phyloP scores from a whole-genome alignment of 1,140 invertebrate genomes.

The Aphelinus certus region DNA sequence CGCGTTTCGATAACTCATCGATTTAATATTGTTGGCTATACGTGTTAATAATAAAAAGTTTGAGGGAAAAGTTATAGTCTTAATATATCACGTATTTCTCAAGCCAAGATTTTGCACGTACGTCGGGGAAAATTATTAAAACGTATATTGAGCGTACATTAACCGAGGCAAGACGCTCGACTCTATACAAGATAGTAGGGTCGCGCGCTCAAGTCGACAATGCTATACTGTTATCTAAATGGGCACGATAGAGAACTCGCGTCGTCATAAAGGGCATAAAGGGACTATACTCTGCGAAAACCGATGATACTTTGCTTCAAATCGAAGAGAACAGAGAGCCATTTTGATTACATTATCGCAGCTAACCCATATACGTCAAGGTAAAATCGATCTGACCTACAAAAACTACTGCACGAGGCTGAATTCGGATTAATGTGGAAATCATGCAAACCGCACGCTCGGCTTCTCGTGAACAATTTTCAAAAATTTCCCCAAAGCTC shows the following conservation, averaged over 20 bases:
- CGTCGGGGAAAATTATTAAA: too few relatives aligned
- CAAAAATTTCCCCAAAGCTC: too few relatives aligned
- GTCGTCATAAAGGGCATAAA: not conserved
- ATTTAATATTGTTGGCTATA: too few relatives aligned
- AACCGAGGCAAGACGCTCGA: too few relatives aligned
- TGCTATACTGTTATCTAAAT: slow-evolving; percentile 20
- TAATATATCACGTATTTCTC: too few relatives aligned
- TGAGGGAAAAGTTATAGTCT: too few relatives aligned
- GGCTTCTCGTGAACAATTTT: not conserved
- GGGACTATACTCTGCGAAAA: not conserved
- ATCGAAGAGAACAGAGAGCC: not conserved
- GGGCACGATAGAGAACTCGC: slow-evolving; percentile 11
- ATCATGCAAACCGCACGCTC: slow-evolving; percentile 14
- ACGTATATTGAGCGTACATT: too few relatives aligned
- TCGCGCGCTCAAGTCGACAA: not conserved
- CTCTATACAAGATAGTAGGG: too few relatives aligned
- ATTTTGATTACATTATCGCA: slow-evolving; percentile 3
- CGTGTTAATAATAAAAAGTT: too few relatives aligned
- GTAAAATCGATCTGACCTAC: not conserved
- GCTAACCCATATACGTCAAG: not conserved
- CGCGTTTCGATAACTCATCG: too few relatives aligned
- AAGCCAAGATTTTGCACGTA: too few relatives aligned
- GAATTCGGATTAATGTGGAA: slow-evolving; percentile 11
- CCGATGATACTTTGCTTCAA: not conserved
- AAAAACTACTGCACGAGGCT: not conserved